Conservation (phyloP, 2,888 invertebrate species). For the Drosophila subsilvestris region DNA sequence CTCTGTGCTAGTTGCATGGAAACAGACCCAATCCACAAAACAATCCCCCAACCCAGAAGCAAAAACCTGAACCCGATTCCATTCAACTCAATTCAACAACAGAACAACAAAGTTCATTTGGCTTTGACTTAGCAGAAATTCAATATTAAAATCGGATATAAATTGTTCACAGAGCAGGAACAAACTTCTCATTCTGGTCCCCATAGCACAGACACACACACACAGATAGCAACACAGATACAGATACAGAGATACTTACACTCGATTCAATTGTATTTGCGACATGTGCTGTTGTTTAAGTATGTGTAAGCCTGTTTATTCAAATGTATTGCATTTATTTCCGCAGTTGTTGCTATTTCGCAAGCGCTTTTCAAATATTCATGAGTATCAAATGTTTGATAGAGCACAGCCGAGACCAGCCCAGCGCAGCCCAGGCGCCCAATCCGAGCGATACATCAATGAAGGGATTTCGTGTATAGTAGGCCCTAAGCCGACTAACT, state of each 20-base stretch:
- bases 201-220: slow-evolving; percentile 15
- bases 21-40: slow-evolving; percentile 17
- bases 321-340: slow-evolving; percentile 76
- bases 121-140: slow-evolving; percentile 62
- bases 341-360: slow-evolving; percentile 49
- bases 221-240: not conserved
- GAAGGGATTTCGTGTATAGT: slow-evolving; percentile 18
- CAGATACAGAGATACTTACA: too few species aligned
- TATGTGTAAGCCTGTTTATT: slow-evolving; percentile 76
- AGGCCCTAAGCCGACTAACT: slow-evolving; percentile 35
- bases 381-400: slow-evolving; percentile 51
- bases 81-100: not conserved
- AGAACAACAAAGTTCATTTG: slow-evolving; percentile 42
- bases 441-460: slow-evolving; percentile 3
- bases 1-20: slow-evolving; percentile 25
- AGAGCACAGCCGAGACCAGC: slow-evolving; percentile 14
- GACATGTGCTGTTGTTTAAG: slow-evolving; percentile 64
- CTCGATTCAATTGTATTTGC: slow-evolving; percentile 23
- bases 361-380: slow-evolving; percentile 72
- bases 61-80: slow-evolving; percentile 24
- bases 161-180: slow-evolving; percentile 56
- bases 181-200: slow-evolving; percentile 36
- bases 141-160: slow-evolving; percentile 79
- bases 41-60: slow-evolving; percentile 21
- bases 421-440: not conserved